phyloP scores from a whole-genome alignment of 2,113 vertebrate genomes.

The Enhydra lutris region DNA sequence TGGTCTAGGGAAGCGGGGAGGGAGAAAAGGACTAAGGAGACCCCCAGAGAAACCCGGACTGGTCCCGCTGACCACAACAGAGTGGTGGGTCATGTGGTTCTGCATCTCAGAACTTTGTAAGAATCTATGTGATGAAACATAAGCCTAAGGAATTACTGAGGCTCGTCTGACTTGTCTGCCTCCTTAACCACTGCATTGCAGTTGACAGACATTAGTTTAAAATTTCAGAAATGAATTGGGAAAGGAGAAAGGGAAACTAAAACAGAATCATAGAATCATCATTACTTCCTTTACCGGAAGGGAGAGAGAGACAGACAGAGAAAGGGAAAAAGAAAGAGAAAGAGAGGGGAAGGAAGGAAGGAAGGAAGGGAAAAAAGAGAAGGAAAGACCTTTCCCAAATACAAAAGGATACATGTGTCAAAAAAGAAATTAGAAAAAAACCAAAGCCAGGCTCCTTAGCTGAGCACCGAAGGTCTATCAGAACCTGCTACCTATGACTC shows the following conservation, averaged over 20 bases:
- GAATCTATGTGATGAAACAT: background rate
- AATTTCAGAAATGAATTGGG: background rate
- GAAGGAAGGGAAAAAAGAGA: background rate
- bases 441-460: background rate
- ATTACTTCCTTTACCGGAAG: background rate
- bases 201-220: background rate
- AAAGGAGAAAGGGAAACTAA: constrained; percentile 31
- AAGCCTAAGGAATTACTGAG: background rate
- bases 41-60: rapidly evolving
- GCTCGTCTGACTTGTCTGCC: background rate
- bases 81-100: background rate
- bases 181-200: background rate
- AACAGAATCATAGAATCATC: background rate
- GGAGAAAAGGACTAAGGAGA: background rate
- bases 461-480: background rate
- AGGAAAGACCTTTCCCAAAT: background rate
- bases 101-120: background rate
- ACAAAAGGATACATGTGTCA: background rate
- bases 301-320: too few relatives aligned
- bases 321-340: background rate
- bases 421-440: background rate
- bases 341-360: background rate
- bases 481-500: background rate
- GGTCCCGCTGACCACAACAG: background rate
- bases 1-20: background rate